Percentiles rank a stretch among this genome's conserved stretches.
These are phyloP conservation scores for Periophthalmodon schlosseri DNA, from an alignment of 2,113 vertebrate genomes.

Conservation along the genomic window DNA sequence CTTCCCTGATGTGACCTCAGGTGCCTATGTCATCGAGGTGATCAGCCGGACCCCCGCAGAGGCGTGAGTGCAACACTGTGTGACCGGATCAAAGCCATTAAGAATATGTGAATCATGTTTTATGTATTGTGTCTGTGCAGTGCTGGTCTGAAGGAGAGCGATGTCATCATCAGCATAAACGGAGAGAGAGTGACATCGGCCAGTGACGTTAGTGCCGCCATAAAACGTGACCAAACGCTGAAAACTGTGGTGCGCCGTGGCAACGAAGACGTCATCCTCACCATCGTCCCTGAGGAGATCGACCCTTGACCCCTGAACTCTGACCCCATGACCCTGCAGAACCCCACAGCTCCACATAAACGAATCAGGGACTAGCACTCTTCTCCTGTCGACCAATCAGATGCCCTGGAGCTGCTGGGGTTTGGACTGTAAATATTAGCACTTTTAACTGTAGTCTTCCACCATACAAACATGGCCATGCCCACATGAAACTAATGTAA, in stretches of 20 bases:
- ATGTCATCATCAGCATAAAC: conserved; percentile 99
- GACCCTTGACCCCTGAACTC: conserved; percentile 87
- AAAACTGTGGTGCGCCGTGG: conserved; percentile 88
- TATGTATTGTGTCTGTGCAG: conserved; percentile 61
- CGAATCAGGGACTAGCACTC: conserved; percentile 79
- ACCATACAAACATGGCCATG: not conserved
- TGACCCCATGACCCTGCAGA: conserved; percentile 13
- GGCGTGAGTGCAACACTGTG: conserved; percentile 80
- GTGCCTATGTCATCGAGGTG: conserved; percentile 95
- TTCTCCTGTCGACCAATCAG: conserved; percentile 70
- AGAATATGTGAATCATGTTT: no score
- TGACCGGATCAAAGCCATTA: no score
- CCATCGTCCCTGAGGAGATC: conserved; percentile 87
- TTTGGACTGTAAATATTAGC: conserved; percentile 39
- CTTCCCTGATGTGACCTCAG: conserved; percentile 93
- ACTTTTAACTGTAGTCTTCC: not conserved
- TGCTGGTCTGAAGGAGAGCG: conserved; percentile 89
- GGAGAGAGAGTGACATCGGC: conserved; percentile 86
- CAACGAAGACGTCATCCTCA: conserved; percentile 91
- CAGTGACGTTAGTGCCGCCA: conserved; percentile 90
- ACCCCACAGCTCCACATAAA: conserved; percentile 43
- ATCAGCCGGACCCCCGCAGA: conserved; percentile 92
- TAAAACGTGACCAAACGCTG: conserved; percentile 84
- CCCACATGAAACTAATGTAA: not conserved
- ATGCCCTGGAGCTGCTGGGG: conserved; percentile 54